phyloP scores from a whole-genome alignment of 2,888 invertebrate genomes.

The Halictus quadricinctus region DNA sequence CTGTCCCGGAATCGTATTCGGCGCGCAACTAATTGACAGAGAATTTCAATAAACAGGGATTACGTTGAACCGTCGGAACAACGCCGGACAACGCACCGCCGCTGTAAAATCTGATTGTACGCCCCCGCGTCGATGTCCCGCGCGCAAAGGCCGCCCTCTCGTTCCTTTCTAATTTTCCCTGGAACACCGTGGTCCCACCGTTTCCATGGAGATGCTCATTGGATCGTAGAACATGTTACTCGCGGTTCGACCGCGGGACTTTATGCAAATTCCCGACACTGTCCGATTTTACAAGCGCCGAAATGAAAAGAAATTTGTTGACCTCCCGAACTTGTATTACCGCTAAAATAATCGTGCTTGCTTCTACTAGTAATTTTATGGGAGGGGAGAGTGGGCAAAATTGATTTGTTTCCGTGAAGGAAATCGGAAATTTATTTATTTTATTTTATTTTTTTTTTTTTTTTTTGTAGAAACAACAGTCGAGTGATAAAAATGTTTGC shows the following conservation, averaged over 20 bases:
- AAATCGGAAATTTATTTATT: background rate
- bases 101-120: constrained; percentile 39
- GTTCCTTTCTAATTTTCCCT: background rate
- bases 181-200: background rate
- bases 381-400: background rate
- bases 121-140: background rate
- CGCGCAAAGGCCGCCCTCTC: background rate
- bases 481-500: background rate
- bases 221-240: background rate
- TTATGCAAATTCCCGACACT: background rate
- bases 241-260: background rate
- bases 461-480: background rate
- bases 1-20: constrained; percentile 21
- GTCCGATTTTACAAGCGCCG: background rate
- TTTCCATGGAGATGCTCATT: background rate
- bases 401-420: background rate
- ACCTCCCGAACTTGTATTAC: background rate
- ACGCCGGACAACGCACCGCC: constrained; percentile 19
- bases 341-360: background rate
- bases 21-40: constrained; percentile 45
- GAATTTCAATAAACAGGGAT: constrained; percentile 54
- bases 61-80: constrained; percentile 30
- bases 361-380: background rate
- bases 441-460: too few relatives aligned
- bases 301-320: background rate